Evolutionary conservation across 2,797 vertebrate species (phyloP), one percentile per base, ranked within the genome.

Genomic region (Rhinogobio ventralis): DNA sequence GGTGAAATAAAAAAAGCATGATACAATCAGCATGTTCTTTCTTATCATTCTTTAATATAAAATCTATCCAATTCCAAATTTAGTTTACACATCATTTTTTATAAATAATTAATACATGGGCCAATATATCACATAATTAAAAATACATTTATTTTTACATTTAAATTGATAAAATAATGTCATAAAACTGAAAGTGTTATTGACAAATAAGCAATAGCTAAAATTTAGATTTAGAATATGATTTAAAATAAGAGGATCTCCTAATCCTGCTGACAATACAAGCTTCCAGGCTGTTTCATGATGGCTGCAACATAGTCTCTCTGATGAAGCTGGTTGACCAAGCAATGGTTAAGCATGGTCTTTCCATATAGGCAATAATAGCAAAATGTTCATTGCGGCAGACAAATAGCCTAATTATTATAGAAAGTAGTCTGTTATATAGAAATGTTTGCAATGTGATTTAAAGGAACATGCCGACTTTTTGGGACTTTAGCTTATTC

Each of bases 291-390:
- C 23, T 42, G 36, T 39, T 69, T 45, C 5, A 46, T 20, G 64
- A 9, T 36, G 33, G 20, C 66, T 67, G 66, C 39, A 25, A 7
- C 13, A 7, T 46, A 23, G 39, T 23, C 45, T 71, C 39, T 45
- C 68, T 45, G 68, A 71, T 13, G 1, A 71, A 71, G 39, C 39
- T 72, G 69, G 69, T 72, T 72, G 69, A 46, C n/a, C 69, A 28
- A 46, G 46, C 68, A 45, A 71, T 71, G 14, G 39, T 46, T 46
- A 71, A 71, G 68, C 42, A 46, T 46, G 3, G 1, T 46, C 7
- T 49, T 46, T 72, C n/a, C 25, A 8, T 28, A 17, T 28, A 17
- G 14, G 69, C 14, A 7, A n/a, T 46, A 25, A 46, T 9, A 49
- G 42, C n/a, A n/a, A 42, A 71, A 25, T 46, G 14, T 25, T 46